Conservation (phyloP, 2,888 invertebrate genomes). For the Isotomurus palustris region DNA sequence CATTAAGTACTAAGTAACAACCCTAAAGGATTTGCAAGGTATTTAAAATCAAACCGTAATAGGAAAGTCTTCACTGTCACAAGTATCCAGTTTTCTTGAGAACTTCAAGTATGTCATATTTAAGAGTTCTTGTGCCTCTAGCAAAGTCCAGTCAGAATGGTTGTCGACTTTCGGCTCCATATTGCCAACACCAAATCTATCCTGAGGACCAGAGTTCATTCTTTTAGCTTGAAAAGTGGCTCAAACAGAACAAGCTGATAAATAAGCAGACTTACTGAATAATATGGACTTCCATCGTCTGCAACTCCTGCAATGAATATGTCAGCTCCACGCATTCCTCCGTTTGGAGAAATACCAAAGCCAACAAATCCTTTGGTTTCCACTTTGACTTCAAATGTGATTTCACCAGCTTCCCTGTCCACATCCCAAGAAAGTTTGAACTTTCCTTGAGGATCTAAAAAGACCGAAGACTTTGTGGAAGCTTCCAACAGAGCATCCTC, state of each 20-base stretch:
- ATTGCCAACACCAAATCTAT: conserved; percentile 2
- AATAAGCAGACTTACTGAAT: neutral
- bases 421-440: neutral
- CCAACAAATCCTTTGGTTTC: neutral
- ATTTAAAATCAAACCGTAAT: neutral
- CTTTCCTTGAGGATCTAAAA: neutral
- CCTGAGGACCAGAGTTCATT: neutral
- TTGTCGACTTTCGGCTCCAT: neutral
- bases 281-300: neutral
- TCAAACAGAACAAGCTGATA: too few relatives aligned
- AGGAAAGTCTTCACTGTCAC: conserved; percentile 2
- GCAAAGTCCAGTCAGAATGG: conserved; percentile 1
- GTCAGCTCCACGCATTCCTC: neutral
- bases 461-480: too few relatives aligned
- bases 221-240: neutral
- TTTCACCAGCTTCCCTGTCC: neutral
- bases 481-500: too few relatives aligned
- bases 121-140: neutral
- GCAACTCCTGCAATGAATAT: conserved; percentile 1
- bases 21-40: neutral
- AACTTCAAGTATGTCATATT: conserved; percentile 4
- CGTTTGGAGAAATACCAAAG: neutral
- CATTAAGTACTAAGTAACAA: neutral
- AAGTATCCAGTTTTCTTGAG: neutral
- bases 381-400: neutral